Conservation (phyloP, 2,797 vertebrate species). For the Rhadinocentrus ornatus region DNA sequence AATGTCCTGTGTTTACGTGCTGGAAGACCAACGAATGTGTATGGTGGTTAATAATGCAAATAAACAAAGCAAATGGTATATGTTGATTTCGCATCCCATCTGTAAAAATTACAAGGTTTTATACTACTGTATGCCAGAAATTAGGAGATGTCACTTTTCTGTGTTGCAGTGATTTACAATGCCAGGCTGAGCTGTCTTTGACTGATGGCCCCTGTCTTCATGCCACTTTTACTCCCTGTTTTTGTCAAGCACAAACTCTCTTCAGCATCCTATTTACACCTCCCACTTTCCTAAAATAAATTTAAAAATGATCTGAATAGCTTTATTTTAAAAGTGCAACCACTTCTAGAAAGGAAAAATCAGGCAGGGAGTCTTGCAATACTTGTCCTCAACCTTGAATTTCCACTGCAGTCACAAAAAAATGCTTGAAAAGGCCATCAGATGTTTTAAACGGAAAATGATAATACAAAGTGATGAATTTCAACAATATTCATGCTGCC, state of each 20-base stretch:
- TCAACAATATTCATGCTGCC: slow-evolving; percentile 8
- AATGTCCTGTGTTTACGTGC: slow-evolving; percentile 88
- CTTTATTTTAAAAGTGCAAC: slow-evolving; percentile 12
- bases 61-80: slow-evolving; percentile 82
- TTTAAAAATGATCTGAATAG: not conserved
- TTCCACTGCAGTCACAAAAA: slow-evolving; percentile 26
- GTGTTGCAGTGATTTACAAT: slow-evolving; percentile 48
- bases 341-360: slow-evolving; percentile 3
- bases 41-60: slow-evolving; percentile 84
- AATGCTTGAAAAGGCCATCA: slow-evolving; percentile 5
- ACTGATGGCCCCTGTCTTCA: slow-evolving; percentile 55
- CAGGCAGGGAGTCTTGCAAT: slow-evolving; percentile 5
- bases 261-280: slow-evolving; percentile 23
- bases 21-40: slow-evolving; percentile 95
- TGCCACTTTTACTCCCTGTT: slow-evolving; percentile 36
- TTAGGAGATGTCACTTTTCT: slow-evolving; percentile 50
- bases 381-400: slow-evolving; percentile 21
- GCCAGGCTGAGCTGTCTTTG: slow-evolving; percentile 49
- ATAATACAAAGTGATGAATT: slow-evolving; percentile 29
- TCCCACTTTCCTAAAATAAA: slow-evolving; percentile 8
- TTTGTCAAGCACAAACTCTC: slow-evolving; percentile 43
- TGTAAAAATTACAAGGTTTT: slow-evolving; percentile 28
- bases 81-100: slow-evolving; percentile 38
- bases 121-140: slow-evolving; percentile 23
- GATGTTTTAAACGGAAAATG: not conserved